Evolutionary conservation across 1,140 invertebrate genomes (phyloP).

Genomic region (Patella vulgata): DNA sequence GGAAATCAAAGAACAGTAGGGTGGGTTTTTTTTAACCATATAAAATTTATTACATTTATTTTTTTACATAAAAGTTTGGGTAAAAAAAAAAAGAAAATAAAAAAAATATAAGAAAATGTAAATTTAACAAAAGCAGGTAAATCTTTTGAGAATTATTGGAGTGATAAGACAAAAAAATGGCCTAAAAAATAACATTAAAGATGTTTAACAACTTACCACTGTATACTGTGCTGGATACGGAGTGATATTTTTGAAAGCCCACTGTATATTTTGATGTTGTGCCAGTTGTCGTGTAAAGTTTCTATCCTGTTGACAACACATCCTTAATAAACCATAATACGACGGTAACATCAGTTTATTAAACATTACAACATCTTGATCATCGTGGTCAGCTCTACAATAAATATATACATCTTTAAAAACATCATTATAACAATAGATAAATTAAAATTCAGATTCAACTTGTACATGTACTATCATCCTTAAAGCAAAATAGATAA

Average conservation of each 20-base stretch:
- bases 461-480: no score
- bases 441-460: no score
- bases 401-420: constrained; percentile 7
- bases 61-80: background rate
- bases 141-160: no score
- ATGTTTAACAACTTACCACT: constrained; percentile 75
- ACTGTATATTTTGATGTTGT: constrained; percentile 93
- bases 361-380: constrained; percentile 92
- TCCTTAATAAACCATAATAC: constrained; percentile 89
- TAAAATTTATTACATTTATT: background rate
- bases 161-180: no score
- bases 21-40: background rate
- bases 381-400: constrained; percentile 86
- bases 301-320: constrained; percentile 88
- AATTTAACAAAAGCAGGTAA: background rate
- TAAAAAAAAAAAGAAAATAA: background rate
- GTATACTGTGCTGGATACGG: constrained; percentile 93
- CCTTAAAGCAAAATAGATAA: no score
- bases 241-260: constrained; percentile 96
- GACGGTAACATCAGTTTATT: constrained; percentile 93
- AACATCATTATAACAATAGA: background rate
- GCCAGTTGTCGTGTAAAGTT: constrained; percentile 86
- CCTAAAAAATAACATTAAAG: no score
- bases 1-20: no score
- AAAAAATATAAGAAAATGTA: background rate